A percentile compares a stretch with the other conserved stretches of the same genome.
Evolutionary conservation across 1,140 invertebrate species (phyloP).

Genomic region (Sitophilus oryzae): DNA sequence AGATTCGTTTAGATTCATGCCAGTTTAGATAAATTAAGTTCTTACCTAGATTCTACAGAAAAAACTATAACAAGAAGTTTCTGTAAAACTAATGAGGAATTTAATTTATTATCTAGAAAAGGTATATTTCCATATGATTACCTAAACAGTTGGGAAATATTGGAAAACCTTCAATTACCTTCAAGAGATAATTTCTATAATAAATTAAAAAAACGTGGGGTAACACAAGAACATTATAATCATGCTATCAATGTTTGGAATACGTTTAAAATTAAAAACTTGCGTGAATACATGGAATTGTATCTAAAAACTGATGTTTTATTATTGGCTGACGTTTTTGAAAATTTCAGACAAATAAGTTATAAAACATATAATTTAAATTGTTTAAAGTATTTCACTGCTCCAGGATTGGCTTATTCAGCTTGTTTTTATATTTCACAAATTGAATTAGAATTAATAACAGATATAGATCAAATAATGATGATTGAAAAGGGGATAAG

Average conservation of each 20-base stretch:
- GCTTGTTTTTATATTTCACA: too few species aligned
- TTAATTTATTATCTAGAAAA: conserved; percentile 36
- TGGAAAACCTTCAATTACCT: conserved; percentile 12
- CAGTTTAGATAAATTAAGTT: conserved; percentile 19
- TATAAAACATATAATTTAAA: conserved; percentile 37
- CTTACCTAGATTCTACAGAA: conserved; percentile 9
- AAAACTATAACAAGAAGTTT: too few species aligned
- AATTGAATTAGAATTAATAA: too few species aligned
- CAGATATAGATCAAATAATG: conserved; percentile 38
- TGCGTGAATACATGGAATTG: too few species aligned
- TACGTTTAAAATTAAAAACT: conserved; percentile 33
- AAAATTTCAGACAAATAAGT: conserved; percentile 42
- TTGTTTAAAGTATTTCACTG: conserved; percentile 39
- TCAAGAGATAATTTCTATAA: conserved; percentile 31
- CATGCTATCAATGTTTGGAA: too few species aligned
- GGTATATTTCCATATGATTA: conserved; percentile 40
- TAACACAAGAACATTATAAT: conserved; percentile 39
- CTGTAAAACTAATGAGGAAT: too few species aligned
- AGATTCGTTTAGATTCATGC: conserved; percentile 19
- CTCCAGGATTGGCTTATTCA: conserved; percentile 40
- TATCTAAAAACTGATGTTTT: too few species aligned
- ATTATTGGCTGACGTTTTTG: conserved; percentile 33
- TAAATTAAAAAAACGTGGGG: conserved; percentile 40
- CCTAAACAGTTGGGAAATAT: conserved; percentile 29
- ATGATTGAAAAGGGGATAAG: conserved; percentile 38